Evolutionary conservation across 2,113 vertebrate genomes (phyloP).

Genomic region (Arothron firmamentum): DNA sequence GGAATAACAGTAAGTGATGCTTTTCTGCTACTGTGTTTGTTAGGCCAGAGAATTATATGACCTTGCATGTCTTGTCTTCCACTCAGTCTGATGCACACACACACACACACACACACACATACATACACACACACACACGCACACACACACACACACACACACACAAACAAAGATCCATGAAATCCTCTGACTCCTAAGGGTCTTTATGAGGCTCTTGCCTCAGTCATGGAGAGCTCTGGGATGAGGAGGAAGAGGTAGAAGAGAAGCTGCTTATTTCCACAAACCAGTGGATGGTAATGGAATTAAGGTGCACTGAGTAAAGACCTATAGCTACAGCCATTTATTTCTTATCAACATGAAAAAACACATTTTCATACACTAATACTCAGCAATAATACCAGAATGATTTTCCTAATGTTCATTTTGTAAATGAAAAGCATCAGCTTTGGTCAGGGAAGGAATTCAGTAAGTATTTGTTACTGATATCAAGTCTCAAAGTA

Average conservation of each 20-base stretch:
- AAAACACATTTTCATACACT: too few relatives aligned
- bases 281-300: too few relatives aligned
- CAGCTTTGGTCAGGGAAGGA: too few relatives aligned
- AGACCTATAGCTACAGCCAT: too few relatives aligned
- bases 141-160: constrained; percentile 11
- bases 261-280: not conserved
- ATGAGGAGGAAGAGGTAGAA: constrained; percentile 2
- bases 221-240: constrained; percentile 27
- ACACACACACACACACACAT: constrained; percentile 11
- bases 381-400: too few relatives aligned
- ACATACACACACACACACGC: constrained; percentile 21
- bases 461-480: too few relatives aligned
- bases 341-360: too few relatives aligned
- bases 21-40: constrained; percentile 26
- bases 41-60: constrained; percentile 56
- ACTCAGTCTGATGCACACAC: constrained; percentile 1
- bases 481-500: too few relatives aligned
- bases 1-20: too few relatives aligned
- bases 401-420: too few relatives aligned
- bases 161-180: constrained; percentile 47
- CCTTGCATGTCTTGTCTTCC: constrained; percentile 53
- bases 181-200: constrained; percentile 48
- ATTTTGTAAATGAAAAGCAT: too few relatives aligned
- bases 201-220: constrained; percentile 40
- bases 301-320: too few relatives aligned